Evolutionary conservation across 2,113 vertebrate genomes (phyloP), one percentile per base, ranked within the genome.

Genomic region (Passer montanus): DNA sequence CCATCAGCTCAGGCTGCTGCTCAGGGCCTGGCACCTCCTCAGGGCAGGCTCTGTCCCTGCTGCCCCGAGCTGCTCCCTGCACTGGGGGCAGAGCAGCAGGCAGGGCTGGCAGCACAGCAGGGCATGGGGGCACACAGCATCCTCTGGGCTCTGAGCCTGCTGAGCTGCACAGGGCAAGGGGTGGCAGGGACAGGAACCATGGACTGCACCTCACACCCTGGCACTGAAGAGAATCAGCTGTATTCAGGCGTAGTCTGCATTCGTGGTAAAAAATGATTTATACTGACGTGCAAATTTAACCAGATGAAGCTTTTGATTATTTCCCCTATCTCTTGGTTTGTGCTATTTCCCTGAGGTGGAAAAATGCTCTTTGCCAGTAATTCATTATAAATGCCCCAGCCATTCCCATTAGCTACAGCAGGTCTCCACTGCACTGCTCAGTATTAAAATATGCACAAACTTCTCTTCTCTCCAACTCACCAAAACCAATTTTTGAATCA

Each of bases 381-480:
- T 94, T 96, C 92, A 93, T 94, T 96, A 90, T 82, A 95, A 96
- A 95, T 97, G 87, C 84, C 87, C 91, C 78, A 96, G 87, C 84
- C 93, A 89, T 87, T 89, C 89, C 91, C 74, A 93, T 95, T 89
- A 95, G 87, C 93, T 96, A 53, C 74, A 97, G 91, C 81, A 89
- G 74, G 74, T 85, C 91, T 94, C 62, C 49, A 60, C 87, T 76
- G 91, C 78, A 35, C 87, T 91, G 81, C 87, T 96, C 87, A 91
- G 74, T 93, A 93, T 95, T 95, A 64, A 95, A 95, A 96, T 95
- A 95, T 87, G 93, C 95, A 91, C 94, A 78, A 94, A 95, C 44
- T 89, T 95, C 67, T 84, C 56, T 89, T 92, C 68, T 81, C 56
- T 92, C 68, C 93, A 90, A 74, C 67, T 81, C 83, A 88, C 85